Evolutionary conservation across 2,113 vertebrate species (phyloP).

Genomic region (Vulpes lagopus): DNA sequence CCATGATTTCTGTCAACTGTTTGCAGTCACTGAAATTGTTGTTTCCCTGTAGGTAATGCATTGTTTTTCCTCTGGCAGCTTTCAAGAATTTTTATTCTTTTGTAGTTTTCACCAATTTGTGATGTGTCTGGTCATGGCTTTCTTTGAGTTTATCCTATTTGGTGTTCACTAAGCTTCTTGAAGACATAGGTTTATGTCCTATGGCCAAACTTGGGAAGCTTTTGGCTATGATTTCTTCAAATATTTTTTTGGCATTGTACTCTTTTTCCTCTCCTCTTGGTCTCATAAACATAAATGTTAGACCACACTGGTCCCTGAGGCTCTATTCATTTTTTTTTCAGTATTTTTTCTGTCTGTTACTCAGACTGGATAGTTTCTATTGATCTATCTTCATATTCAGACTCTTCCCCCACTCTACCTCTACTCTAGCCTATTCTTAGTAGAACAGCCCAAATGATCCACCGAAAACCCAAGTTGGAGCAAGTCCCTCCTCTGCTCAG

Average conservation of each 20-base stretch:
- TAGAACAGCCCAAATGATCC: neutral
- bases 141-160: slow-evolving; percentile 48
- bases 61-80: slow-evolving; percentile 38
- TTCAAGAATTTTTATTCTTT: slow-evolving; percentile 46
- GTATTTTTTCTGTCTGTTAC: neutral
- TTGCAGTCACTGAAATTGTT: neutral
- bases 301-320: neutral
- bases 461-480: neutral
- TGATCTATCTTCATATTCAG: neutral
- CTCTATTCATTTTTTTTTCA: neutral
- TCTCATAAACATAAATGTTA: slow-evolving; percentile 35
- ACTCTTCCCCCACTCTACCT: neutral
- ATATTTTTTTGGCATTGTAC: neutral
- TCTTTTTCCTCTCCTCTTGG: neutral
- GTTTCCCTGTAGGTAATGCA: neutral
- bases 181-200: slow-evolving; percentile 21
- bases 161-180: slow-evolving; percentile 45
- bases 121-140: neutral
- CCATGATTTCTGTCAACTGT: neutral
- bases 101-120: slow-evolving; percentile 36
- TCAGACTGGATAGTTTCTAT: slow-evolving; percentile 10
- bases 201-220: neutral
- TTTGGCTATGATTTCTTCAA: slow-evolving; percentile 21
- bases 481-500: neutral
- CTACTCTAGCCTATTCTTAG: slow-evolving; percentile 3